Base-by-base conservation (phyloP, 2,113 vertebrate genomes). In the Pangasianodon gigas region DNA sequence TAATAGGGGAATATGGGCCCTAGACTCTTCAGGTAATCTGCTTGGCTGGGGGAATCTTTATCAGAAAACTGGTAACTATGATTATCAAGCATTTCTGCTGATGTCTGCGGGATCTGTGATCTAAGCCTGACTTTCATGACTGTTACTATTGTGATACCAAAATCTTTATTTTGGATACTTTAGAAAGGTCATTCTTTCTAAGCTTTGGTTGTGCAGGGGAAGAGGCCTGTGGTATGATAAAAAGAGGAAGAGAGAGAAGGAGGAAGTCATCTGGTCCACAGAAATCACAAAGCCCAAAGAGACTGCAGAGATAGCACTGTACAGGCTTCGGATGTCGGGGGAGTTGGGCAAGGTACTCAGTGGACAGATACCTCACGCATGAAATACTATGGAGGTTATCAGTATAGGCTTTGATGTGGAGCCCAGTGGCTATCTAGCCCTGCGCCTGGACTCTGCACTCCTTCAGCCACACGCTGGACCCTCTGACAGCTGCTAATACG, bases 401-500 rank as follows among this genome's bases (percentile, higher is more conserved):
- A 95, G 83, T 3, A 10, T 93, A 91, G 89, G 92, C 97, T 97
- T 97, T 97, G 97, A 97, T 97, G 96, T 97, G 95, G 95, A 95
- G 96, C 96, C 89, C 86, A 96, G 96, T 96, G 96, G 95, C 96
- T 97, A 97, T 97, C 97, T 97, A 90, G 94, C 93, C 95, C 91
- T 91, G 93, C 91, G 93, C 60, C 88, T 89, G 88, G 90, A 92
- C 95, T 93, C 96, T 97, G 97, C 93, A 93, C 94, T 97, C 94
- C 91, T 80, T 97, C 96, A 97, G 95, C 51, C 95, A 97, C 97
- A 97, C 96, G 93, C 96, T 91, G 48, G 89, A 86, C 95, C 94
- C 95, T 96, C 95, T 97, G 97, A 97, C 97, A 97, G 96, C 96
- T 96, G 96, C 96, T 97, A 97, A 97, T 97, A 96, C 95, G 96